These are phyloP conservation scores for Acomys russatus DNA, from an alignment of 2,797 vertebrate species.

Conservation along the genomic window DNA sequence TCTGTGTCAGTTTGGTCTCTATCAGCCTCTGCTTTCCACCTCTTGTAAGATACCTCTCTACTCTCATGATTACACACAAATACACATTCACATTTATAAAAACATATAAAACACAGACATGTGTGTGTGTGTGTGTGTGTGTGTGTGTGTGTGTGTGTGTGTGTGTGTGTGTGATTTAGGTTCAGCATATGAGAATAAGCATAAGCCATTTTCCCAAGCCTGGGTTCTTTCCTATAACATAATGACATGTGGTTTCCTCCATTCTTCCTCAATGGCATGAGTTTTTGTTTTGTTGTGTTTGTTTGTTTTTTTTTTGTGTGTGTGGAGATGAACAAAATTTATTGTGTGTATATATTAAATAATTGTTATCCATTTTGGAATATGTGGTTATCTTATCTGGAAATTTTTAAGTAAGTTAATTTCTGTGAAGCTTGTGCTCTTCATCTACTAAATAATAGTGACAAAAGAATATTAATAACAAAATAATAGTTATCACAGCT, in stretches of 20 bases:
- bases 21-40: too few species aligned
- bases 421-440: not conserved
- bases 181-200: not conserved
- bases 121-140: too few species aligned
- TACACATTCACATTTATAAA: not conserved
- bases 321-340: not conserved
- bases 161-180: too few species aligned
- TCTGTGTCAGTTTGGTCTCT: not conserved
- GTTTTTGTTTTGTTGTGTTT: not conserved
- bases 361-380: not conserved
- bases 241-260: not conserved
- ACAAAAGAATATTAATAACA: not conserved
- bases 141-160: too few species aligned
- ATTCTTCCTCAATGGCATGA: not conserved
- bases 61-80: not conserved
- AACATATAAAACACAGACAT: not conserved
- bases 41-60: not conserved
- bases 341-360: not conserved
- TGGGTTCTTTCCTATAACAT: not conserved
- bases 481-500: not conserved
- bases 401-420: not conserved
- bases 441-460: not conserved
- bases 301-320: not conserved
- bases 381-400: not conserved
- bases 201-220: not conserved